Percentiles rank a stretch among this genome's conserved stretches.
phyloP scores from a whole-genome alignment of 2,888 invertebrate genomes.

The Germaria angustata region DNA sequence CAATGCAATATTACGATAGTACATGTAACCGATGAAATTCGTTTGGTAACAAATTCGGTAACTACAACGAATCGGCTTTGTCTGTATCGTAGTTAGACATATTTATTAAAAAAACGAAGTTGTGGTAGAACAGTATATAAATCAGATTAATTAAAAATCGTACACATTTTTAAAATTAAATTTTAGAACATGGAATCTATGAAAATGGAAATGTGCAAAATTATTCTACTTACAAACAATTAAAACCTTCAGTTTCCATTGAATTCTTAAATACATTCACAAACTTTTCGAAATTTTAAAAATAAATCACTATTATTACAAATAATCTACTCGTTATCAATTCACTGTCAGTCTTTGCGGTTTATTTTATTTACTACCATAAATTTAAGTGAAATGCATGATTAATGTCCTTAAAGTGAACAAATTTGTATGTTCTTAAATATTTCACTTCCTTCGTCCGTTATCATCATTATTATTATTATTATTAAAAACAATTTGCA shows the following conservation, averaged over 20 bases:
- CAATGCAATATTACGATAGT: too few relatives aligned
- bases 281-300: background rate
- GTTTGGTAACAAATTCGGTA: too few relatives aligned
- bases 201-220: too few relatives aligned
- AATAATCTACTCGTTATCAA: background rate
- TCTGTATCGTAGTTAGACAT: too few relatives aligned
- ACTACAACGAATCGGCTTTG: too few relatives aligned
- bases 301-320: background rate
- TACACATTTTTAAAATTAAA: too few relatives aligned
- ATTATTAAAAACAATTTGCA: background rate
- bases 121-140: too few relatives aligned
- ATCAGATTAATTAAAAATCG: too few relatives aligned
- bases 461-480: background rate
- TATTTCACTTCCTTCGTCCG: background rate
- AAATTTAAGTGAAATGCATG: background rate
- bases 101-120: too few relatives aligned
- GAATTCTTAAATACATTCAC: conserved; percentile 52
- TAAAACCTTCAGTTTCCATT: conserved; percentile 47
- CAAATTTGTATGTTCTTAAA: background rate
- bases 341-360: background rate
- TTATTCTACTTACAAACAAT: conserved; percentile 40
- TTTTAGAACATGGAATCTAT: too few relatives aligned
- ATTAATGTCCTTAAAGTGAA: background rate
- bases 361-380: background rate
- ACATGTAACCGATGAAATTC: too few relatives aligned